Percentiles rank a stretch among this genome's conserved stretches.
phyloP scores from a whole-genome alignment of 2,113 vertebrate genomes.

The Cheirogaleus medius region DNA sequence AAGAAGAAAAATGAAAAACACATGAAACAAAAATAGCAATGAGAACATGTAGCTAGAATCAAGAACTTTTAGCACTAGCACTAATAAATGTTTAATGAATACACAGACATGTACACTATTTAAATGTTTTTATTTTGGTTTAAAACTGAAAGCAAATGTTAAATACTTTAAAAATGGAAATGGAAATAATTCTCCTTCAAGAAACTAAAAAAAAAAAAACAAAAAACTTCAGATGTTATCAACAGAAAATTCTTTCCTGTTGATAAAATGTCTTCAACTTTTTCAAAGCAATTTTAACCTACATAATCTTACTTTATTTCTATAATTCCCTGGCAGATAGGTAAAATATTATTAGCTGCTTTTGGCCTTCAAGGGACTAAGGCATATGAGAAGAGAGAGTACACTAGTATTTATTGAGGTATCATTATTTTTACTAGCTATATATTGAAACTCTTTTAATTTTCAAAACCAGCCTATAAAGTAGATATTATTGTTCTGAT shows the following conservation, averaged over 20 bases:
- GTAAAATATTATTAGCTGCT: background rate
- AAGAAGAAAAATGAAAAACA: slow-evolving; percentile 3
- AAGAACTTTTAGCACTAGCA: background rate
- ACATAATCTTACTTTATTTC: background rate
- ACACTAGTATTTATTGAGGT: background rate
- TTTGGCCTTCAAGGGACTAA: background rate
- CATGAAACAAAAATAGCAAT: background rate
- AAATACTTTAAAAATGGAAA: background rate
- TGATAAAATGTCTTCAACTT: background rate
- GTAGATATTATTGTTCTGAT: background rate
- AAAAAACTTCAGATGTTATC: background rate
- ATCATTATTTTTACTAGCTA: background rate
- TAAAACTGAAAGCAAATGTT: slow-evolving; percentile 10
- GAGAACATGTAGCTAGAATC: background rate
- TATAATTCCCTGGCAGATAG: background rate
- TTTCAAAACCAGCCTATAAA: background rate
- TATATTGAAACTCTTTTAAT: background rate
- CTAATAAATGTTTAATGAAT: slow-evolving; percentile 14
- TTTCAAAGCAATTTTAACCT: background rate
- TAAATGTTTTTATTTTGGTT: slow-evolving; percentile 3
- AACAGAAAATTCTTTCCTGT: background rate
- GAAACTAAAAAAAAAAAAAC: background rate
- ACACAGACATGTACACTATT: background rate
- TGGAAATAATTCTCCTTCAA: slow-evolving; percentile 10
- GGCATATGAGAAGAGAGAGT: background rate